These are phyloP conservation scores for Pagetopsis macropterus DNA, from an alignment of 2,797 vertebrate species.

Conservation along the genomic window DNA sequence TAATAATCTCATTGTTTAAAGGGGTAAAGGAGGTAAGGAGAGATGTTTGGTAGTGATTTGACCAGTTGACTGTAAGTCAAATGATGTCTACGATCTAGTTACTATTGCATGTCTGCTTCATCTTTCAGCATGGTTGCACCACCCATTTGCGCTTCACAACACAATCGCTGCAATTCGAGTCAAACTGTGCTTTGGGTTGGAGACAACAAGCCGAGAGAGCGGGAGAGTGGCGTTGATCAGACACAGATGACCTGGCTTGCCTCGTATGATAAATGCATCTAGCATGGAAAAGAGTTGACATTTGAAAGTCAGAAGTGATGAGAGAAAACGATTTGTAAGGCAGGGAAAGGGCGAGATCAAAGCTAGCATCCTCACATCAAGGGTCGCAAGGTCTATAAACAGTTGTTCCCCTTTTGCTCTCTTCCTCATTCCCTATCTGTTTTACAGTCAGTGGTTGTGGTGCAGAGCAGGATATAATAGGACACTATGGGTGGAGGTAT, in stretches of 20 bases:
- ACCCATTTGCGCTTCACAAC: conserved; percentile 28
- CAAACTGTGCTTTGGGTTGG: conserved; percentile 8
- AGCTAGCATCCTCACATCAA: conserved; percentile 12
- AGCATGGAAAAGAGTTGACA: conserved; percentile 29
- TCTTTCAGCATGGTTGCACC: conserved; percentile 45
- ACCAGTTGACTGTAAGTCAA: neutral
- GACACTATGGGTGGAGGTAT: conserved; percentile 29
- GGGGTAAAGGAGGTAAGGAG: no score
- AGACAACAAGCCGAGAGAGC: conserved; percentile 33
- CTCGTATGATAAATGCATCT: conserved; percentile 35
- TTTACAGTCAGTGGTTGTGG: conserved; percentile 22
- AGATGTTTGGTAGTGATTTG: neutral
- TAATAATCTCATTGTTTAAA: neutral
- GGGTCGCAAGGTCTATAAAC: conserved; percentile 3
- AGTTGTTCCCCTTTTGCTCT: conserved; percentile 18
- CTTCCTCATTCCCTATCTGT: conserved; percentile 11
- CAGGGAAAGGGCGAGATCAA: conserved; percentile 34
- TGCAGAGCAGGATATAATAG: conserved; percentile 52
- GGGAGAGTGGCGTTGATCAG: conserved; percentile 56
- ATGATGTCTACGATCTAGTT: conserved; percentile 5
- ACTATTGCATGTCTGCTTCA: conserved; percentile 6
- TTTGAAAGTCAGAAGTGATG: conserved; percentile 48
- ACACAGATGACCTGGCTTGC: conserved; percentile 52
- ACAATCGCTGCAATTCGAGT: conserved; percentile 10
- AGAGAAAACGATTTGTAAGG: conserved; percentile 18